These are phyloP conservation scores for Sphinx pinastri DNA, from an alignment of 2,888 invertebrate species.

Conservation along the genomic window DNA sequence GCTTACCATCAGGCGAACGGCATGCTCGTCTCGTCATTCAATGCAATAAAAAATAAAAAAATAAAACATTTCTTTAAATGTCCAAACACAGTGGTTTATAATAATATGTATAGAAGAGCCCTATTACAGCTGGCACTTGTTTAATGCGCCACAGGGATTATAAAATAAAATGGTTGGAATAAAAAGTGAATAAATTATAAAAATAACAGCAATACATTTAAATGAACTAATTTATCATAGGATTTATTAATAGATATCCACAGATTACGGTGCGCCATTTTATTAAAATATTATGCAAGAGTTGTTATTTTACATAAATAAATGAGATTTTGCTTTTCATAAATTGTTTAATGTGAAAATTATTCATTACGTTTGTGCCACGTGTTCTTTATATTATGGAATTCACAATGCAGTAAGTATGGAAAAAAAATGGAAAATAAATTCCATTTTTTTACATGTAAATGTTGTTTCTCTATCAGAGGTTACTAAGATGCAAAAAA, in stretches of 20 bases:
- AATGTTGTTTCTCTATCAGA: too few relatives aligned
- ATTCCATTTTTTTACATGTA: too few relatives aligned
- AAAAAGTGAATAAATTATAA: background rate
- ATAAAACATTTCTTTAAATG: too few relatives aligned
- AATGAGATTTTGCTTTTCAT: constrained; percentile 1
- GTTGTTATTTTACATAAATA: background rate
- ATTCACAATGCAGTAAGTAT: too few relatives aligned
- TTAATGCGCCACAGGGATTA: background rate
- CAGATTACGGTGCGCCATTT: background rate
- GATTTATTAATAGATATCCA: background rate
- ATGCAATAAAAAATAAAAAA: too few relatives aligned
- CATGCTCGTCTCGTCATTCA: too few relatives aligned
- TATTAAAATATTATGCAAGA: constrained; percentile 1
- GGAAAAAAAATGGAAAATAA: too few relatives aligned
- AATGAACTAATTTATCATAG: constrained; percentile 4
- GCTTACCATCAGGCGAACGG: too few relatives aligned
- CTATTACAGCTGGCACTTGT: background rate
- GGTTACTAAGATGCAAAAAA: too few relatives aligned
- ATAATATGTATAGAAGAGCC: too few relatives aligned
- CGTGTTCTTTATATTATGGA: background rate
- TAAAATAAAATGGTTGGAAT: background rate
- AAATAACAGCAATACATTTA: background rate
- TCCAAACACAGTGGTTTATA: too few relatives aligned
- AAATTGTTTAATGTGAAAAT: constrained; percentile 1
- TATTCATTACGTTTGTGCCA: background rate